phyloP scores from a whole-genome alignment of 1,140 invertebrate genomes.

The Drosophila erecta region DNA sequence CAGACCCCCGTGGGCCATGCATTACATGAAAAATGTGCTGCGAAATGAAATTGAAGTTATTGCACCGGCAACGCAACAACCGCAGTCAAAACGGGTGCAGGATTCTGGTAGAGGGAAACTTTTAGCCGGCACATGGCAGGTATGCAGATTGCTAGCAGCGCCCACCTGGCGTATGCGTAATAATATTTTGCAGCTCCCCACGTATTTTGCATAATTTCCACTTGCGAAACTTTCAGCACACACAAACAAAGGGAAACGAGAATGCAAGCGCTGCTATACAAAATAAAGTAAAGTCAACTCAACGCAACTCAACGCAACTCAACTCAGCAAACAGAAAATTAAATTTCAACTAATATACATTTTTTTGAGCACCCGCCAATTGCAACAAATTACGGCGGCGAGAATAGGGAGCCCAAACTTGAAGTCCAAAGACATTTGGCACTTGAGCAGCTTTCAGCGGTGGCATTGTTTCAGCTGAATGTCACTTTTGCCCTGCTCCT shows the following conservation, averaged over 20 bases:
- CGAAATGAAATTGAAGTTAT: constrained; percentile 75
- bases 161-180: constrained; percentile 76
- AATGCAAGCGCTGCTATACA: constrained; percentile 15
- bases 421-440: constrained; percentile 65
- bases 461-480: constrained; percentile 60
- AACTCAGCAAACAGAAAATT: constrained; percentile 66
- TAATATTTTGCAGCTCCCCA: constrained; percentile 64
- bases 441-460: constrained; percentile 64
- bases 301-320: constrained; percentile 7
- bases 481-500: constrained; percentile 49
- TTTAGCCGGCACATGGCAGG: constrained; percentile 53
- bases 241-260: constrained; percentile 57
- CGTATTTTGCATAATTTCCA: constrained; percentile 80
- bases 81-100: constrained; percentile 26
- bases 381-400: constrained; percentile 63
- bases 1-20: constrained; percentile 6
- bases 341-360: constrained; percentile 75
- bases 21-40: constrained; percentile 64
- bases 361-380: constrained; percentile 62
- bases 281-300: constrained; percentile 3
- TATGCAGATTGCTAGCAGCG: constrained; percentile 39
- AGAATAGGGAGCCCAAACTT: constrained; percentile 2
- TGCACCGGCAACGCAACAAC: constrained; percentile 53
- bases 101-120: constrained; percentile 46
- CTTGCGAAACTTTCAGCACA: constrained; percentile 65